Base-by-base conservation (phyloP, 2,888 invertebrate species). In the Phlogophora meticulosa region DNA sequence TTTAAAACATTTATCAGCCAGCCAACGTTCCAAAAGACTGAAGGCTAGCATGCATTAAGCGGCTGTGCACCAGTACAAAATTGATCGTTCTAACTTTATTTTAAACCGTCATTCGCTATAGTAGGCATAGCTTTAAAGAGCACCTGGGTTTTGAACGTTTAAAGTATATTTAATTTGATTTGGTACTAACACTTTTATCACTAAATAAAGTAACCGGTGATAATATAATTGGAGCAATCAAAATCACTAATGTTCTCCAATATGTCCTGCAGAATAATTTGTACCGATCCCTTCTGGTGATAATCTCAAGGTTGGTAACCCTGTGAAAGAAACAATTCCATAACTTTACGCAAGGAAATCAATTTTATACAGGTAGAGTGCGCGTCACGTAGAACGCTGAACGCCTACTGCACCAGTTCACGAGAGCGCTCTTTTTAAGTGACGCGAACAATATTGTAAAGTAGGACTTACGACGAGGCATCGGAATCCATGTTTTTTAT, bases 231-330 rank as follows among this genome's bases (percentile, higher is more conserved):
- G 92, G 92, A 32, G 86, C 80, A 20, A 87, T 34, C 1, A 93
- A 10, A 36, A 91, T 71, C 3, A 91, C 78, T 15, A 92, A 53
- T 43, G 76, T 84, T 66, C 88, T 90, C 90, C 90, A 90, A 81
- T 93, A 92, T 4, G 89, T 72, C 61, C 86, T 92, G 48, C 81
- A 88, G 71, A 91, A 91, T 63, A 87, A 70, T 60, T 80, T 80
- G 15, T 85, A 68, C 5, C 90, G 85, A 38, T 86, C 85, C 68
- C 84, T 86, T 62, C 78, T 87, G 11, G 91, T 89, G n/a, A 88
- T 76, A 57, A 91, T 89, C 0, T 91, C 80, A 10, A 92, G 72
- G 80, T 92, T 91, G 2, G 86, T 84, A 71, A 90, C 91, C 3
- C 94, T 94, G 88, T 34, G 86, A 88, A 70, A 60, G 34, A 76